A percentile compares a stretch with the other conserved stretches of the same genome.
Conservation (phyloP, 2,888 invertebrate species). For the Eupithecia centaureata region DNA sequence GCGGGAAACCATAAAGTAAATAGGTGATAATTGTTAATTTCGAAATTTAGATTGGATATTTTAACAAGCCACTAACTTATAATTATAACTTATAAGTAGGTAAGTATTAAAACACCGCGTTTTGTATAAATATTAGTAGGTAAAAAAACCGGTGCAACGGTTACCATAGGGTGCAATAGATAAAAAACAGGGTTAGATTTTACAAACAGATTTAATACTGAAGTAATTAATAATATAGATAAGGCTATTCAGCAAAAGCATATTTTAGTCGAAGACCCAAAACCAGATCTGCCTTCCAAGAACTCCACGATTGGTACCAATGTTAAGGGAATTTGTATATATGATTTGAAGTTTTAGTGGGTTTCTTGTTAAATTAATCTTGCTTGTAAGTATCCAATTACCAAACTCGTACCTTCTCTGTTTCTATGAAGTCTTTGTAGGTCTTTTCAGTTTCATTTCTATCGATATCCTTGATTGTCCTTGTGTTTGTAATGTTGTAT, state of each 20-base stretch:
- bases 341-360: not conserved
- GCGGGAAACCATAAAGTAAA: not conserved
- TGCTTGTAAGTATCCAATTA: not conserved
- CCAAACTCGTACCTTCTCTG: conserved; percentile 4
- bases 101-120: not conserved
- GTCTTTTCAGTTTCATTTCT: not conserved
- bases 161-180: not conserved
- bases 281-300: not conserved
- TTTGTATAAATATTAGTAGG: not conserved
- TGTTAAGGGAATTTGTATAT: not conserved
- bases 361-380: conserved; percentile 1
- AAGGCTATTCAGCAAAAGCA: not conserved
- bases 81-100: no score
- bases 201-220: not conserved
- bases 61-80: not conserved
- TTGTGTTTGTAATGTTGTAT: not conserved
- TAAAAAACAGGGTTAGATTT: not conserved
- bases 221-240: not conserved
- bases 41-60: not conserved
- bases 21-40: not conserved
- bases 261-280: not conserved
- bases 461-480: not conserved
- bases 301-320: not conserved
- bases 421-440: not conserved
- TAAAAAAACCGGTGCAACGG: not conserved